Percentiles rank a stretch among this genome's conserved stretches.
These are phyloP conservation scores for Polietes domitor DNA, from an alignment of 2,888 invertebrate species.

Conservation along the genomic window DNA sequence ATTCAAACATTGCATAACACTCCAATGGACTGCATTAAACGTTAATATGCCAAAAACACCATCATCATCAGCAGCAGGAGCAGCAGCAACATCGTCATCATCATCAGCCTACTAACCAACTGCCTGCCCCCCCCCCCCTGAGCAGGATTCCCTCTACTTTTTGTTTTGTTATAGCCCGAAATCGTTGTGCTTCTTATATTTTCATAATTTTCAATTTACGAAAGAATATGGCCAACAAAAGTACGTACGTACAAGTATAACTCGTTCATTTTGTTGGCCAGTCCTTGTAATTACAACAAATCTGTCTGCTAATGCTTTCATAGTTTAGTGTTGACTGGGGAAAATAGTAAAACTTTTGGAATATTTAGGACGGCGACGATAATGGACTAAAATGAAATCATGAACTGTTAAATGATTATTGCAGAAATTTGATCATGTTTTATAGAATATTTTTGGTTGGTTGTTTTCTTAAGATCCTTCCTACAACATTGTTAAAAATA, in stretches of 20 bases:
- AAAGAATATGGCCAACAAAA: neutral
- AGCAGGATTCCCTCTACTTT: neutral
- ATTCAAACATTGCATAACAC: constrained; percentile 7
- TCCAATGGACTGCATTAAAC: constrained; percentile 8
- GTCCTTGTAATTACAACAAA: neutral
- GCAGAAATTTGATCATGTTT: too few species aligned
- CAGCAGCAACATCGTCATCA: neutral
- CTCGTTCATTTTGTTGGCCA: neutral
- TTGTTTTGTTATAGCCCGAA: neutral
- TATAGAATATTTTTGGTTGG: too few species aligned
- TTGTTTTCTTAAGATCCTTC: too few species aligned
- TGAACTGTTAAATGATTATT: too few species aligned
- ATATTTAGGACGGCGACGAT: neutral
- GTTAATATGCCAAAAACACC: constrained; percentile 13
- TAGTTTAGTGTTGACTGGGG: neutral
- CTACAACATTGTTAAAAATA: too few species aligned
- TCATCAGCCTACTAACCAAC: constrained; percentile 35
- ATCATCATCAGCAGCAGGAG: neutral
- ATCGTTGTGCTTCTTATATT: neutral
- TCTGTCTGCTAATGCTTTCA: neutral
- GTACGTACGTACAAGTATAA: neutral
- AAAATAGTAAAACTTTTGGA: neutral
- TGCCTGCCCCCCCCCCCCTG: neutral
- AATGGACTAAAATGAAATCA: too few species aligned
- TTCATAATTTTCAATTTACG: constrained; percentile 17